Evolutionary conservation across 2,797 vertebrate species (phyloP), one percentile per base, ranked within the genome.

Genomic region (Sebastes itinus): DNA sequence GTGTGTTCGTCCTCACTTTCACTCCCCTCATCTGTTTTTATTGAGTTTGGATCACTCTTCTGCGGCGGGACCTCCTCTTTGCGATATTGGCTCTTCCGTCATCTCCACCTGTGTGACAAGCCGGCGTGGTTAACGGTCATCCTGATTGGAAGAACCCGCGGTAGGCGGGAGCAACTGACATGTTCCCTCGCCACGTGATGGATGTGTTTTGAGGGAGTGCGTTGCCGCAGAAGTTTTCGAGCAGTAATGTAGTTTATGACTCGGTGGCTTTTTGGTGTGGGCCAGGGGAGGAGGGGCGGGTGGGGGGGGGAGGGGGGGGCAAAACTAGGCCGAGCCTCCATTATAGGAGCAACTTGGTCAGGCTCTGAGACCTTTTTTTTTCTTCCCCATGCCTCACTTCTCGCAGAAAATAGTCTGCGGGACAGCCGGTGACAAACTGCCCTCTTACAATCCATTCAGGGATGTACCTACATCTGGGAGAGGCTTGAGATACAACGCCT

Each of bases 191-290:
- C 56, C 68, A 49, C 6, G 71, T 88, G 90, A 94, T 89, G 77
- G 77, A 93, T 92, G 86, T 78, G 80, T 89, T 87, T 81, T 69
- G 49, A 61, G 80, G 78, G 74, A 49, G 56, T 72, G 74, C 22
- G 27, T 63, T 63, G 76, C 85, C 74, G 54, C 81, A 80, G 75
- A 90, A 79, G 75, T 92, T 94, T 90, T 84, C 90, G 68, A 87
- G 87, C 81, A 86, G 90, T 91, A 87, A 92, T 94, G 91, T 86
- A 81, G 67, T 89, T 92, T 91, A 94, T 94, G 92, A 90, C 80
- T 91, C 52, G 1, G n/a, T 88, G 74, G 62, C 49, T 78, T 84
- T 77, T 82, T 78, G 49, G 77, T 80, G 85, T 30, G 71, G 72
- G 69, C 72, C 74, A 66, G 75, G 75, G 72, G 81, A 83, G 75